Base-by-base conservation (phyloP, 2,797 vertebrate genomes). In the Choloepus didactylus region DNA sequence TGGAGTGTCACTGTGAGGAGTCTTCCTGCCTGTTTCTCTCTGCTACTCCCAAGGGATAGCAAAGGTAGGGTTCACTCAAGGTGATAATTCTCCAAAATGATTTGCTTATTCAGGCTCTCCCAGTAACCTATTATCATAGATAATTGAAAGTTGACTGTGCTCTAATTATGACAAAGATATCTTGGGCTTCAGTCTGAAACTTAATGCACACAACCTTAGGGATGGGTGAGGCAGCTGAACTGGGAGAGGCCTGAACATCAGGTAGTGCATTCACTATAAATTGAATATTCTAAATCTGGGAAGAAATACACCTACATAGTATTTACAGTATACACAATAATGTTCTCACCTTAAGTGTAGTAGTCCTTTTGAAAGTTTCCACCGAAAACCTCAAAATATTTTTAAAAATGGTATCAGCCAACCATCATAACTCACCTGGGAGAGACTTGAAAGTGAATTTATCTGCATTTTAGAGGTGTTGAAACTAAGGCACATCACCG, bases 101-200 rank as follows among this genome's bases (percentile, higher is more conserved):
- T 94, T 66, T 86, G 66, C 89, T 96, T 89, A 75, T 18, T 25
- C 8, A 95, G 60, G 59, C 51, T 94, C 54, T 95, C 73, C n/a
- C 15, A 56, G 80, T 29, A 83, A 87, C 69, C n/a, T 18, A 89
- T 87, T 79, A 89, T 91, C 76, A 64, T 18, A 91, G 91, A 85
- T 87, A 95, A 96, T 72, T 81, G 46, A 85, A 62, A 95, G 44
- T 76, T 96, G 93, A 80, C 9, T 92, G 2, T 38, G 44, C 31
- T 89, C 5, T 94, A 62, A 95, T 87, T 93, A 81, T 81, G 94
- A 92, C 69, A 90, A 90, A 93, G 91, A 10, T 31, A 92, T 88
- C 38, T 54, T 54, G 56, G 15, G 23, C 51, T 92, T 91, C 73
- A 88, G 51, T 84, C n/a, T 90, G 77, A 94, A 72, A 66, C 21